A percentile compares a stretch with the other conserved stretches of the same genome.
These are phyloP conservation scores for Saiga tatarica DNA, from an alignment of 2,113 vertebrate species.

Conservation along the genomic window DNA sequence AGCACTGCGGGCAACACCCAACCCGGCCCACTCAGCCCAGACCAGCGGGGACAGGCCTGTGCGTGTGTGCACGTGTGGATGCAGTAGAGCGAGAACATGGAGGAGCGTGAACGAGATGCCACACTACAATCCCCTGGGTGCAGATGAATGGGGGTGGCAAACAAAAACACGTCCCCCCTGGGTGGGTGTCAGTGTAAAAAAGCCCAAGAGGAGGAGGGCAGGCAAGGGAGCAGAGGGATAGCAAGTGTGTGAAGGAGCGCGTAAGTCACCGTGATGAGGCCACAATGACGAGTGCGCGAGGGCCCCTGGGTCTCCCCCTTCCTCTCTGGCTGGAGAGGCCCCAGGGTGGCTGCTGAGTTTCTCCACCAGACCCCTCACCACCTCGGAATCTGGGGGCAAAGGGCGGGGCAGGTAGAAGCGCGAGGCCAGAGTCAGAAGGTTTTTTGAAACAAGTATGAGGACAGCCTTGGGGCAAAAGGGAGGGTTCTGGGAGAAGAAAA, in stretches of 20 bases:
- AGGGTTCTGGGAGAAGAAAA: not conserved
- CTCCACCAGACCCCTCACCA: not conserved
- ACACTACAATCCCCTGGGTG: fast-evolving
- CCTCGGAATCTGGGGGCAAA: fast-evolving
- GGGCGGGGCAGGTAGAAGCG: not conserved
- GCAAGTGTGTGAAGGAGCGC: fast-evolving
- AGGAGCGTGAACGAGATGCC: fast-evolving
- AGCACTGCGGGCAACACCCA: constrained; percentile 83
- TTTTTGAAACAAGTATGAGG: no score
- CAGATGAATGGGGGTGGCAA: not conserved
- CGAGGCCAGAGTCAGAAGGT: not conserved
- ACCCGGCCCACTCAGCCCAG: not conserved
- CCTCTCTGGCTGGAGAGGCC: not conserved
- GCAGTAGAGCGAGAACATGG: fast-evolving
- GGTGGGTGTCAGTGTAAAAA: fast-evolving
- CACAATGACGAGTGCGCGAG: fast-evolving
- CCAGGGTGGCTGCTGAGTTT: not conserved
- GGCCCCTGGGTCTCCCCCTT: not conserved
- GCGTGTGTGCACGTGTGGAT: not conserved
- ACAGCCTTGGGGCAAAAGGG: not conserved
- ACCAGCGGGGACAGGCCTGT: fast-evolving
- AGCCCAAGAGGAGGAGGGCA: not conserved
- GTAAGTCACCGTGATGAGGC: fast-evolving
- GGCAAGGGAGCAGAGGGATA: fast-evolving
- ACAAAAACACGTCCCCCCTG: fast-evolving